Evolutionary conservation across 1,140 invertebrate species (phyloP).

Genomic region (Anadara kagoshimensis): DNA sequence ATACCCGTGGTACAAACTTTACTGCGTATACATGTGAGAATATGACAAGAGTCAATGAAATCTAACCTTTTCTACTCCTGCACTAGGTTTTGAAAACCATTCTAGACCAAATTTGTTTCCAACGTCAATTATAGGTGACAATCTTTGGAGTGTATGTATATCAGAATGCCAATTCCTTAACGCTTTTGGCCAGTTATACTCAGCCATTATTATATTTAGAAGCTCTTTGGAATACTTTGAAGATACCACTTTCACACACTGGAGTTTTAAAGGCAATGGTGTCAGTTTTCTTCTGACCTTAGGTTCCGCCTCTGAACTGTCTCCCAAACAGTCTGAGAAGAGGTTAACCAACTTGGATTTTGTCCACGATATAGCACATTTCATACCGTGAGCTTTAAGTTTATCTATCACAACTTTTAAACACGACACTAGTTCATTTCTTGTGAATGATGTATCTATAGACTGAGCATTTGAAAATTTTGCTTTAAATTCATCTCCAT

Average conservation of each 20-base stretch:
- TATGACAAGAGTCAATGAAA: conserved; percentile 9
- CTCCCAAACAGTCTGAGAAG: neutral
- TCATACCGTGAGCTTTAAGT: neutral
- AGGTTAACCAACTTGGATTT: conserved; percentile 1
- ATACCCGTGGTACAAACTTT: conserved; percentile 23
- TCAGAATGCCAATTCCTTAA: neutral
- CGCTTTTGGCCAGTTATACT: conserved; percentile 9
- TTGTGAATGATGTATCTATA: neutral
- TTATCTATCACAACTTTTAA: neutral
- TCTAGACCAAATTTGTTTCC: neutral
- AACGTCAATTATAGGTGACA: neutral
- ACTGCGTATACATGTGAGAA: conserved; percentile 3
- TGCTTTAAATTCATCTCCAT: neutral
- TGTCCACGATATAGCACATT: neutral
- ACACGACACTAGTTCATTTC: conserved; percentile 8
- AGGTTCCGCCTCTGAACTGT: neutral
- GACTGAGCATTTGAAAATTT: neutral
- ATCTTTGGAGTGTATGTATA: neutral
- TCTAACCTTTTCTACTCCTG: conserved; percentile 1
- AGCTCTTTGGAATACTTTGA: neutral
- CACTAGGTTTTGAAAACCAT: conserved; percentile 13
- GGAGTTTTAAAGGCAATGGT: neutral
- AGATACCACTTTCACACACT: neutral
- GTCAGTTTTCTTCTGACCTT: neutral
- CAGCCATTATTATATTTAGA: neutral